phyloP scores from a whole-genome alignment of 2,888 invertebrate genomes.

The Neria commutata region DNA sequence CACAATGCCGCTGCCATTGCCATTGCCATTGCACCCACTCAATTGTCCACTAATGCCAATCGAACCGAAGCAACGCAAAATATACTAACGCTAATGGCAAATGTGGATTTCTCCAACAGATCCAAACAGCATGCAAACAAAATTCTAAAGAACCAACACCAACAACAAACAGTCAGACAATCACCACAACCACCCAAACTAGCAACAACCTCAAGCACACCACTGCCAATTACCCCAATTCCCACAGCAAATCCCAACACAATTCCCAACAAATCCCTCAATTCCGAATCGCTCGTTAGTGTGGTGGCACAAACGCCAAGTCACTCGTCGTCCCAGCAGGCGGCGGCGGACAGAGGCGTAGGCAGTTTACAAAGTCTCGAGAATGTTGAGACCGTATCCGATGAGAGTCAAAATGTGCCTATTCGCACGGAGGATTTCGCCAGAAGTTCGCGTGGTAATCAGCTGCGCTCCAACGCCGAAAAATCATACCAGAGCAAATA shows the following conservation, averaged over 20 bases:
- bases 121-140: conserved; percentile 56
- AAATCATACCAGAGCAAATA: conserved; percentile 26
- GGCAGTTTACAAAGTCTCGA: conserved; percentile 11
- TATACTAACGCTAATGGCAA: conserved; percentile 53
- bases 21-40: conserved; percentile 8
- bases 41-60: conserved; percentile 42
- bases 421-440: conserved; percentile 46
- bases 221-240: conserved; percentile 10
- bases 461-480: conserved; percentile 34
- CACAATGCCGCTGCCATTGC: conserved; percentile 22
- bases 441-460: conserved; percentile 38
- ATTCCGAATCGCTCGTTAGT: conserved; percentile 38
- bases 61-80: conserved; percentile 42
- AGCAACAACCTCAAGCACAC: conserved; percentile 25
- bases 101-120: conserved; percentile 56
- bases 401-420: conserved; percentile 50
- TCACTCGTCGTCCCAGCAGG: conserved; percentile 23
- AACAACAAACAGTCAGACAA: conserved; percentile 34
- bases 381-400: conserved; percentile 45
- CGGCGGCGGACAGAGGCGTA: conserved; percentile 8
- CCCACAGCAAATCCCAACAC: conserved; percentile 5
- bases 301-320: conserved; percentile 33
- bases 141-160: conserved; percentile 44
- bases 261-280: conserved; percentile 27
- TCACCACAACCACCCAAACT: conserved; percentile 30